Evolutionary conservation across 2,888 invertebrate species (phyloP).

Genomic region (Cryptophagus acutangulus): DNA sequence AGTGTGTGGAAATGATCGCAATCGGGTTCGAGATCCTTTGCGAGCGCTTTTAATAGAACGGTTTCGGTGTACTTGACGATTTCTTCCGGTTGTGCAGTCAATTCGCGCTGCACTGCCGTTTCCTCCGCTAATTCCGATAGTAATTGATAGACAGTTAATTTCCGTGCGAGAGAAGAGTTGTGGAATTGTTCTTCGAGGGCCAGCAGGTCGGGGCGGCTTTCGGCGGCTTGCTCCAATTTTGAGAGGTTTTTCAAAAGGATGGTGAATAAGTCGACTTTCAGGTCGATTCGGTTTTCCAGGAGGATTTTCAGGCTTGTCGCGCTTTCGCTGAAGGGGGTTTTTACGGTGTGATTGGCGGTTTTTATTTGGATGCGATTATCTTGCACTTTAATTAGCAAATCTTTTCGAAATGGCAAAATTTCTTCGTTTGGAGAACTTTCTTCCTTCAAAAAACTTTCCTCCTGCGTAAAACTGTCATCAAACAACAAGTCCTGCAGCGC

Average conservation of each 20-base stretch:
- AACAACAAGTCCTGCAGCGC: no score
- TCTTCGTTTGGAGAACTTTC: no score
- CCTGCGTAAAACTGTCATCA: no score
- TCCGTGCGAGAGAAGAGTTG: constrained; percentile 40
- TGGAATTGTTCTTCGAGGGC: constrained; percentile 44
- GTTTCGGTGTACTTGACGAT: constrained; percentile 51
- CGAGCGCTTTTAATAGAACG: constrained; percentile 40
- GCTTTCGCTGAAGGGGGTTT: constrained; percentile 32
- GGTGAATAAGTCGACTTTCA: constrained; percentile 43
- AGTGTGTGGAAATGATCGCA: constrained; percentile 36
- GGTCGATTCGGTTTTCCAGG: constrained; percentile 30
- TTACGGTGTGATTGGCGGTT: constrained; percentile 21
- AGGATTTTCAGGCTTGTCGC: constrained; percentile 42
- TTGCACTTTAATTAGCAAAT: constrained; percentile 34
- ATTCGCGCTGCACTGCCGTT: constrained; percentile 45
- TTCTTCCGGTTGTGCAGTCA: constrained; percentile 49
- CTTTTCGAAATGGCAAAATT: constrained; percentile 32
- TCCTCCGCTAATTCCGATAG: constrained; percentile 52
- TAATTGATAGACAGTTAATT: constrained; percentile 50
- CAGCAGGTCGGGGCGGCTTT: constrained; percentile 42
- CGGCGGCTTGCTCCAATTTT: no score
- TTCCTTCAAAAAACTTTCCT: no score
- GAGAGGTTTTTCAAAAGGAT: constrained; percentile 46
- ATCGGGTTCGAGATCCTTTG: constrained; percentile 33
- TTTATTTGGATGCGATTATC: constrained; percentile 27